phyloP scores from a whole-genome alignment of 2,888 invertebrate species.

The Teleiodes luculella region DNA sequence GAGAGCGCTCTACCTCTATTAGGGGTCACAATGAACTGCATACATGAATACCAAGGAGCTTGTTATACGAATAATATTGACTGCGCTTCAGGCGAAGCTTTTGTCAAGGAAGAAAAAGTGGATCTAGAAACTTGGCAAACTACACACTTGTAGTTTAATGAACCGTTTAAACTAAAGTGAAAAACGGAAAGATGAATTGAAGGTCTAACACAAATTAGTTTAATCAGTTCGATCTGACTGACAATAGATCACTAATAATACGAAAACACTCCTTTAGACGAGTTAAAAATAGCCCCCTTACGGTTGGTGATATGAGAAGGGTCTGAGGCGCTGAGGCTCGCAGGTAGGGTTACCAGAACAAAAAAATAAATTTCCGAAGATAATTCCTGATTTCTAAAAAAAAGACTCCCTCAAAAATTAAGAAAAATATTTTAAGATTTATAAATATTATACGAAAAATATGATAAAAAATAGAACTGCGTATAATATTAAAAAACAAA shows the following conservation, averaged over 20 bases:
- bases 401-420: too few relatives aligned
- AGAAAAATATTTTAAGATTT: too few relatives aligned
- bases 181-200: neutral
- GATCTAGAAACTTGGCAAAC: neutral
- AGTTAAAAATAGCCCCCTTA: constrained; percentile 13
- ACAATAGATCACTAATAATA: constrained; percentile 2
- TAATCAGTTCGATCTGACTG: neutral
- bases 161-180: neutral
- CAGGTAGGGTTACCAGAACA: too few relatives aligned
- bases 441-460: too few relatives aligned
- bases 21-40: constrained; percentile 41
- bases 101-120: constrained; percentile 4
- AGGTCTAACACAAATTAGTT: neutral
- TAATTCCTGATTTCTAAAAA: too few relatives aligned
- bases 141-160: neutral
- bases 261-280: constrained; percentile 2
- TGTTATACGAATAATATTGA: constrained; percentile 9
- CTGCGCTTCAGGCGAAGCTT: constrained; percentile 2
- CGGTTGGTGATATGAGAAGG: constrained; percentile 14
- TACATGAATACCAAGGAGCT: constrained; percentile 42
- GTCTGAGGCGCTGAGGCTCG: constrained; percentile 21
- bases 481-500: too few relatives aligned
- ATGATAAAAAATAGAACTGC: too few relatives aligned
- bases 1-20: constrained; percentile 53
- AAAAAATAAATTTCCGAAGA: too few relatives aligned